phyloP scores from a whole-genome alignment of 2,797 vertebrate genomes.

The Anomalospiza imberbis region DNA sequence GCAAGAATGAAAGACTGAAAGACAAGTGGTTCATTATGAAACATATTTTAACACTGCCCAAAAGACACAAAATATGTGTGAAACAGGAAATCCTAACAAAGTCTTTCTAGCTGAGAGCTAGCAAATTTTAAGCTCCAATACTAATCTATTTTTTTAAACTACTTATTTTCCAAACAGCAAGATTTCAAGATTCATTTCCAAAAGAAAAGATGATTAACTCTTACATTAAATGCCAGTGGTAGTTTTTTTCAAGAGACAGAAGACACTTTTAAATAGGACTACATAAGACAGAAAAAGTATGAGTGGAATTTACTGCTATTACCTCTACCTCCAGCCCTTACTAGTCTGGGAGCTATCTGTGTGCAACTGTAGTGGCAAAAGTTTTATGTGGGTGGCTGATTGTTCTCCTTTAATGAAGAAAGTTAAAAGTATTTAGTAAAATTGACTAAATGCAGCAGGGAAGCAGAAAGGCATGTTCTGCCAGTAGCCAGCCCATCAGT shows the following conservation, averaged over 20 bases:
- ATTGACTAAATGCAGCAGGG: neutral
- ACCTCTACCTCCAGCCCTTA: neutral
- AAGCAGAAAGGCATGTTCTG: neutral
- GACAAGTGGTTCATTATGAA: neutral
- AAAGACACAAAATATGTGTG: neutral
- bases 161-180: neutral
- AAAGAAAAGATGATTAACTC: neutral
- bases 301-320: neutral
- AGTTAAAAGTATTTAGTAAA: neutral
- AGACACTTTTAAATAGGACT: neutral
- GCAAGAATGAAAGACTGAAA: neutral
- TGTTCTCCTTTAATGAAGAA: neutral
- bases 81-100: neutral
- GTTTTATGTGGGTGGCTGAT: neutral
- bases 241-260: neutral
- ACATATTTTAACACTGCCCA: neutral
- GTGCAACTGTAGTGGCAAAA: neutral
- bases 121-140: neutral
- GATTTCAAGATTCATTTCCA: neutral
- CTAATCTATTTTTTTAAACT: neutral
- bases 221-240: neutral
- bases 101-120: neutral
- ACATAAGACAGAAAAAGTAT: neutral
- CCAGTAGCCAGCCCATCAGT: neutral
- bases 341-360: neutral